phyloP scores from a whole-genome alignment of 1,140 invertebrate genomes.

The Calycopis cecrops region DNA sequence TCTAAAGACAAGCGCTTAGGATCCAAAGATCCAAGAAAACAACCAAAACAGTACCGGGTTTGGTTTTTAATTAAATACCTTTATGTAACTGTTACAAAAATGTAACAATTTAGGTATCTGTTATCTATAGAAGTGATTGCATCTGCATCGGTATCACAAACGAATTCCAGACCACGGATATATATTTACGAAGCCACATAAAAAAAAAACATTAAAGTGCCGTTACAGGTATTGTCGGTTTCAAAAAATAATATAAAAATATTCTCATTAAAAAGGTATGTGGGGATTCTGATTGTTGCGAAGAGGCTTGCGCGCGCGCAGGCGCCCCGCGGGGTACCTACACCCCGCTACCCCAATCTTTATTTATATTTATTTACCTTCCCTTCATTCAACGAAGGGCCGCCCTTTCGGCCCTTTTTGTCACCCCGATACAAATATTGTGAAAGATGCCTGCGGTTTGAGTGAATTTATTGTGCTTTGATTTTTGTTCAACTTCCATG shows the following conservation, averaged over 20 bases:
- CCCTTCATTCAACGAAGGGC: constrained; percentile 71
- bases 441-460: constrained; percentile 68
- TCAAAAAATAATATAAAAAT: constrained; percentile 9
- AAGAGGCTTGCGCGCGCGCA: constrained; percentile 31
- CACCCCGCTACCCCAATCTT: constrained; percentile 57
- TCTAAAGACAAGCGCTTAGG: no score
- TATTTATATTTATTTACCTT: constrained; percentile 75
- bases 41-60: no score
- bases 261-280: constrained; percentile 17
- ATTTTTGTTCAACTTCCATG: constrained; percentile 39
- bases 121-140: no score
- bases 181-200: constrained; percentile 3
- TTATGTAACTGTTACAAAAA: no score
- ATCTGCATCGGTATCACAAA: constrained; percentile 2
- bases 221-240: constrained; percentile 1
- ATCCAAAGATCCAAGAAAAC: no score
- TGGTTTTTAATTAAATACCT: no score
- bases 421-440: constrained; percentile 71
- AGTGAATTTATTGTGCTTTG: constrained; percentile 70
- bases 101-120: no score
- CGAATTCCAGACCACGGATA: constrained; percentile 5
- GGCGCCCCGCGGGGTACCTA: constrained; percentile 60
- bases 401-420: constrained; percentile 74
- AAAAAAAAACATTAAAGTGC: constrained; percentile 5
- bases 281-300: constrained; percentile 22